A percentile compares a stretch with the other conserved stretches of the same genome.
phyloP scores from a whole-genome alignment of 2,888 invertebrate species.

The Chymomyza procnemis region DNA sequence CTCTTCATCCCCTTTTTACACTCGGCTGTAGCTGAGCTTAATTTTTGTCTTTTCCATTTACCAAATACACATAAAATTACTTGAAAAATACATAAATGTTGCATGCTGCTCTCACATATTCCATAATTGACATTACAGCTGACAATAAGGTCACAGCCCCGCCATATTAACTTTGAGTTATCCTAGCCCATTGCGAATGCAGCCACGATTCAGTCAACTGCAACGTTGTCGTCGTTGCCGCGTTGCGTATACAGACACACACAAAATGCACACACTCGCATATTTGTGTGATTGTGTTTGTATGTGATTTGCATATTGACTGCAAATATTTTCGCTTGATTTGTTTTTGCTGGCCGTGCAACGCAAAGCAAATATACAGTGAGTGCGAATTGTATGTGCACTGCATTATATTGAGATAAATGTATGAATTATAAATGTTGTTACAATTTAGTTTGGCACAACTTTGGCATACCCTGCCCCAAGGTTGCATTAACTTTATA shows the following conservation, averaged over 20 bases:
- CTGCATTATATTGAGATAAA: background rate
- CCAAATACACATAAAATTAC: too few species aligned
- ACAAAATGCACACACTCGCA: background rate
- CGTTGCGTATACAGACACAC: conserved; percentile 13
- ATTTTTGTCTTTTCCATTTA: too few species aligned
- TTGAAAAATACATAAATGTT: background rate
- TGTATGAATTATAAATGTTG: too few species aligned
- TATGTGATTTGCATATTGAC: conserved; percentile 61
- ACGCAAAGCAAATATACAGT: background rate
- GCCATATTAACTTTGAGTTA: conserved; percentile 2
- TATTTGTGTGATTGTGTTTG: conserved; percentile 24
- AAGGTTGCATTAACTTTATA: too few species aligned
- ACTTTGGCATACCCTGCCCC: too few species aligned
- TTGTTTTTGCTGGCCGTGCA: conserved; percentile 41
- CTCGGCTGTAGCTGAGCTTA: too few species aligned
- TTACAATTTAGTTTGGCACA: too few species aligned
- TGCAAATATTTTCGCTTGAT: conserved; percentile 70
- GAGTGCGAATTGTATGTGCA: background rate
- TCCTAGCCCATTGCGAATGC: conserved; percentile 17
- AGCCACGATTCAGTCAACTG: conserved; percentile 18
- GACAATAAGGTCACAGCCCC: background rate
- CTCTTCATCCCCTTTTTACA: too few species aligned
- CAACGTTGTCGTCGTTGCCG: conserved; percentile 45
- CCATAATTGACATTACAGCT: background rate
- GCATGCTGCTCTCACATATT: background rate